Evolutionary conservation across 2,888 invertebrate species (phyloP), one percentile per base, ranked within the genome.

Genomic region (Drosophila mercatorum): DNA sequence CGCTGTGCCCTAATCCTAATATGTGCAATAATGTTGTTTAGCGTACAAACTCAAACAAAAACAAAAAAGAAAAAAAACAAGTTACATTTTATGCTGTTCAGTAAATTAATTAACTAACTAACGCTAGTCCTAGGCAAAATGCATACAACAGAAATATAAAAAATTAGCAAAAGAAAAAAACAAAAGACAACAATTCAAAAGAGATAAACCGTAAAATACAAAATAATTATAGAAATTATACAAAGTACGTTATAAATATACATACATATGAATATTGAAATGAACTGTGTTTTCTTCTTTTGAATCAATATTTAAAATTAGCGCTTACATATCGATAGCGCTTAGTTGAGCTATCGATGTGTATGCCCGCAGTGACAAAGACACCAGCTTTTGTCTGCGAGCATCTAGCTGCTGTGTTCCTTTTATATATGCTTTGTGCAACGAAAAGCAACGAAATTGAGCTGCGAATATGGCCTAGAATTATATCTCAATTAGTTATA

Each of bases 11-110:
- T 78, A 70, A 84, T 84, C 82, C 75, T 81, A 83, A 72, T 36
- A 83, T 86, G 89, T 89, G 84, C 87, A 89, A 87, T 87, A 89
- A 74, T 81, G 81, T 75, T 75, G 56, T 72, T 65, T 69, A 73
- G 68, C 68, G 77, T 76, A 80, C 53, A 78, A 65, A 71, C 62
- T 41, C 49, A 61, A 62, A 69, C 52, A 67, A 55, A 56, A 68
- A 38, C 2, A 28, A n/a, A 28, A 72, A 41, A 47, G 56, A 53
- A 44, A 62, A 34, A 52, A 62, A 34, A 52, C 17, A 52, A 79
- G 78, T 83, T 85, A 88, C 80, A 88, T 80, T 86, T 83, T 88
- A 86, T 88, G 87, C 80, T 83, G 87, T 88, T 86, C 68, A 77
- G 55, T 77, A 71, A 80, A 72, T 72, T 66, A 75, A 84, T 75